A percentile compares a stretch with the other conserved stretches of the same genome.
Evolutionary conservation across 2,113 vertebrate species (phyloP).

Genomic region (Panthera uncia): DNA sequence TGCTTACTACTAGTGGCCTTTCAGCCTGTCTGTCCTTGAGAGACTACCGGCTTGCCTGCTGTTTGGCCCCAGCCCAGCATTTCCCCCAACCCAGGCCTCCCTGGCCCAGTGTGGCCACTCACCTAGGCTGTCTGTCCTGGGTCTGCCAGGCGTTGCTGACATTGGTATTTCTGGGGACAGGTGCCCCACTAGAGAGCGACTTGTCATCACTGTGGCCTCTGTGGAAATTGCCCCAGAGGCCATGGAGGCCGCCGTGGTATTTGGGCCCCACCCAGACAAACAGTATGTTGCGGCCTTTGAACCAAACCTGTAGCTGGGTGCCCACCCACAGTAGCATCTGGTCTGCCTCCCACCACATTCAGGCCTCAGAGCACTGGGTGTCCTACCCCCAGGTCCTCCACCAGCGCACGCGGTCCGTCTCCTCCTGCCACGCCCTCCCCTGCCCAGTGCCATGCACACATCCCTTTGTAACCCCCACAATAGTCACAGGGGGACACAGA

Average conservation of each 20-base stretch:
- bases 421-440: neutral
- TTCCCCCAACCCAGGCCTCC: too few relatives aligned
- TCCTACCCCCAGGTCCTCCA: slow-evolving; percentile 21
- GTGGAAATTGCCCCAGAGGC: slow-evolving; percentile 78
- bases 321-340: slow-evolving; percentile 50
- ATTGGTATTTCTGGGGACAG: too few relatives aligned
- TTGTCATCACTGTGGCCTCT: too few relatives aligned
- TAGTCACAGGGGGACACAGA: neutral
- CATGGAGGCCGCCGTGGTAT: slow-evolving; percentile 62
- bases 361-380: neutral
- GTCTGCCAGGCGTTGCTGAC: too few relatives aligned
- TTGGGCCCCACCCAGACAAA: slow-evolving; percentile 67
- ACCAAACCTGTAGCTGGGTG: slow-evolving; percentile 72
- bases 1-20: too few relatives aligned
- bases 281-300: slow-evolving; percentile 75
- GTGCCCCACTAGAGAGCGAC: too few relatives aligned
- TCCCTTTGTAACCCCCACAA: neutral
- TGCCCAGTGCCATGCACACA: too few relatives aligned
- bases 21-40: too few relatives aligned
- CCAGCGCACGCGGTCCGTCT: neutral
- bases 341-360: neutral
- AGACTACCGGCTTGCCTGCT: too few relatives aligned
- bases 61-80: too few relatives aligned
- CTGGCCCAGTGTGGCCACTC: too few relatives aligned
- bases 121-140: too few relatives aligned